phyloP scores from a whole-genome alignment of 1,140 invertebrate genomes.

The Spodoptera frugiperda region DNA sequence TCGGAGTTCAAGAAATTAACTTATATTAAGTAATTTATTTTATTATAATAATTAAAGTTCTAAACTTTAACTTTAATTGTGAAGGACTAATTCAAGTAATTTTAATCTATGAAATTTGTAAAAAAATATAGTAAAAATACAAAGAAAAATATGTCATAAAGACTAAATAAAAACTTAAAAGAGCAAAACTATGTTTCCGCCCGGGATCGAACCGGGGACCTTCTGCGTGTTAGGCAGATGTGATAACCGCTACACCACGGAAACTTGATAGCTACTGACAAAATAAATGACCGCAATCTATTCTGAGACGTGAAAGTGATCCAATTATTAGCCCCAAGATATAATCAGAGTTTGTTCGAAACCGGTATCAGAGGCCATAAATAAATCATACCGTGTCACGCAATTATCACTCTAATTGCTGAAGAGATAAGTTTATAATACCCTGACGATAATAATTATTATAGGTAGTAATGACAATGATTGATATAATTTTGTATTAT shows the following conservation, averaged over 20 bases:
- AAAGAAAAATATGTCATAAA: not conserved
- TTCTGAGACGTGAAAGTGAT: constrained; percentile 8
- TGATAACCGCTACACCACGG: constrained; percentile 60
- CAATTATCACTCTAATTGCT: not conserved
- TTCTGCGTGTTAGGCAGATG: constrained; percentile 60
- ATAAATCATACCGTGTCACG: not conserved
- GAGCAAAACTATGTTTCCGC: constrained; percentile 52
- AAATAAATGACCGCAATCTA: not conserved
- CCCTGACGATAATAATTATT: not conserved
- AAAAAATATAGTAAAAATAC: too few species aligned
- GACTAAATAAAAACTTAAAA: not conserved
- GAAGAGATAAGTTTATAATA: not conserved
- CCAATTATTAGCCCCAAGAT: not conserved
- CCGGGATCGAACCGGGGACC: constrained; percentile 58
- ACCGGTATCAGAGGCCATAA: not conserved
- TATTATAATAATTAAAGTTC: too few species aligned
- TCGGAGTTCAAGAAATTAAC: too few species aligned
- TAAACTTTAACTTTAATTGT: too few species aligned
- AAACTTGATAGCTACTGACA: constrained; percentile 17
- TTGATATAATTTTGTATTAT: too few species aligned
- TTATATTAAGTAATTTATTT: too few species aligned
- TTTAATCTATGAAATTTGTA: too few species aligned
- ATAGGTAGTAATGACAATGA: too few species aligned
- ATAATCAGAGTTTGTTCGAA: not conserved
- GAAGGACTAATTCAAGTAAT: too few species aligned